Conservation (phyloP, 2,113 vertebrate species). For the Xiphorhynchus elegans region DNA sequence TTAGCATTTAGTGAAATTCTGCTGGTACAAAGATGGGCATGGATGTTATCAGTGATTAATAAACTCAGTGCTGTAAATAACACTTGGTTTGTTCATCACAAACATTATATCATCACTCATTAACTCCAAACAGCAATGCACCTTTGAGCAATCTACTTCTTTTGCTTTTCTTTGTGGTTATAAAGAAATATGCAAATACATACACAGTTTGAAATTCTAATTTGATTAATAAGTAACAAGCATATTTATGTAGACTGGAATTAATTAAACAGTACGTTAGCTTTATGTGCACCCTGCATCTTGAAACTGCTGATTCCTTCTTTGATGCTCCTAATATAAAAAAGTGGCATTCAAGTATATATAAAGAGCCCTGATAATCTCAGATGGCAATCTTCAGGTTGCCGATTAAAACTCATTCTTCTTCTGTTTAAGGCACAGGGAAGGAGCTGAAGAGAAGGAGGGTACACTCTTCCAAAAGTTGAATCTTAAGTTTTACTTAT, state of each 20-base stretch:
- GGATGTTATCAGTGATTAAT: neutral
- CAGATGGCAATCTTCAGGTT: neutral
- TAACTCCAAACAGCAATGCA: neutral
- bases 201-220: neutral
- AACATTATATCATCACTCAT: neutral
- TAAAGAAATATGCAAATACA: neutral
- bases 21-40: neutral
- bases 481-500: neutral
- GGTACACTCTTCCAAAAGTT: neutral
- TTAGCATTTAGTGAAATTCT: neutral
- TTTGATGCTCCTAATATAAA: neutral
- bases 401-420: neutral
- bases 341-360: neutral
- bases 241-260: neutral
- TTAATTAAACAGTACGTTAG: slow-evolving; percentile 22
- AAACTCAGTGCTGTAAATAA: neutral
- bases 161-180: neutral
- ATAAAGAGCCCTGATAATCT: neutral
- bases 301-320: neutral
- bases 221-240: neutral
- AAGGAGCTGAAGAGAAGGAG: neutral
- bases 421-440: neutral
- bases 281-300: neutral
- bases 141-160: neutral
- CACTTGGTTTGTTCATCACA: neutral